These are phyloP conservation scores for Podabrus alpinus DNA, from an alignment of 2,888 invertebrate species.

Conservation along the genomic window DNA sequence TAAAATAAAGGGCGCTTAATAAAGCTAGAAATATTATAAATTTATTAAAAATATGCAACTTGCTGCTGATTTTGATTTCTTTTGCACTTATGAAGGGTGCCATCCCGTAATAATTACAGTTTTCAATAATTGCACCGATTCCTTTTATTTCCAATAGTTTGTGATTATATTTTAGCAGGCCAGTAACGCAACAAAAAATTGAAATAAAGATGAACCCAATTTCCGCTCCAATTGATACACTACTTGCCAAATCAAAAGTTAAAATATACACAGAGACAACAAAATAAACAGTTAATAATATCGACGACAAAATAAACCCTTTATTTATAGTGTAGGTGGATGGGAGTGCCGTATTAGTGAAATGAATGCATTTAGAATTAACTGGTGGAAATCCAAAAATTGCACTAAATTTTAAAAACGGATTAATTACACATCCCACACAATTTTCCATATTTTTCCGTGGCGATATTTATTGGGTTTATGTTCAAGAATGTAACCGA, in stretches of 20 bases:
- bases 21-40: background rate
- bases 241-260: background rate
- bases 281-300: background rate
- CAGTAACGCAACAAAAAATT: background rate
- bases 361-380: background rate
- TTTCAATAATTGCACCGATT: background rate
- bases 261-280: background rate
- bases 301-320: background rate
- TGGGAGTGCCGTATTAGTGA: background rate
- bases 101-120: background rate
- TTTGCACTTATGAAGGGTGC: background rate
- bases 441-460: background rate
- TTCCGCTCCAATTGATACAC: background rate
- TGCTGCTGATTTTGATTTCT: background rate
- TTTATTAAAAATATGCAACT: background rate
- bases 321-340: background rate
- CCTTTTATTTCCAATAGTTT: constrained; percentile 2
- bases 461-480: background rate
- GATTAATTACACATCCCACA: background rate
- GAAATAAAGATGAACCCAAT: background rate
- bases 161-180: background rate
- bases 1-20: background rate
- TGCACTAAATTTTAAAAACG: background rate
- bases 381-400: background rate
- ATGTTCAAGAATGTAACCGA: background rate